Evolutionary conservation across 2,113 vertebrate species (phyloP).

Genomic region (Chamaetylas fuelleborni): DNA sequence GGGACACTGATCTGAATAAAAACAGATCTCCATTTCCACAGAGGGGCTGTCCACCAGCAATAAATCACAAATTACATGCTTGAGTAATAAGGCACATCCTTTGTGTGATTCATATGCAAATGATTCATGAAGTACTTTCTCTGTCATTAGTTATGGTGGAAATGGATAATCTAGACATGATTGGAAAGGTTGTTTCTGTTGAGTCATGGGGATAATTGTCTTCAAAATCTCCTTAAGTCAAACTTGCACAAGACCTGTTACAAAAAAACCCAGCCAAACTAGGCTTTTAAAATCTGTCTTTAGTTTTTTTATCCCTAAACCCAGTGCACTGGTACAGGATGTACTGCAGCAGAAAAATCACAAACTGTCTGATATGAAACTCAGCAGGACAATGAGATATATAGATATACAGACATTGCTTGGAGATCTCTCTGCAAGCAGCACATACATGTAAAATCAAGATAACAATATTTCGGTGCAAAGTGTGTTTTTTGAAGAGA

Average conservation of each 20-base stretch:
- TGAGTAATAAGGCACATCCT: slow-evolving; percentile 10
- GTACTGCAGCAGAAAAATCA: background rate
- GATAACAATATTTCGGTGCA: background rate
- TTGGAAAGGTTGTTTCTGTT: background rate
- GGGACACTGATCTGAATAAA: background rate
- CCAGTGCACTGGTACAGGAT: background rate
- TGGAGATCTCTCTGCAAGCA: background rate
- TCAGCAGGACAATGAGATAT: background rate
- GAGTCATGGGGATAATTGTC: background rate
- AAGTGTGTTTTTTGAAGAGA: background rate
- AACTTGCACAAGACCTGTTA: background rate
- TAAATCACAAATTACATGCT: background rate
- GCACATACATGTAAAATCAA: background rate
- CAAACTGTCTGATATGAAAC: background rate
- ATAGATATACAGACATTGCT: fast-evolving
- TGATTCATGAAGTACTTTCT: slow-evolving; percentile 21
- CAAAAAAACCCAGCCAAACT: background rate
- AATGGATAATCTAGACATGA: background rate
- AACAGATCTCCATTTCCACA: background rate
- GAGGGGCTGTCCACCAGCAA: background rate
- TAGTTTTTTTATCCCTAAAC: background rate
- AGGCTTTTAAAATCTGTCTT: background rate
- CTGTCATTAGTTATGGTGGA: background rate
- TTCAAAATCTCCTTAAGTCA: background rate
- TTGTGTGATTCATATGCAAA: background rate